phyloP scores from a whole-genome alignment of 2,113 vertebrate species.

The Polypterus bichir region DNA sequence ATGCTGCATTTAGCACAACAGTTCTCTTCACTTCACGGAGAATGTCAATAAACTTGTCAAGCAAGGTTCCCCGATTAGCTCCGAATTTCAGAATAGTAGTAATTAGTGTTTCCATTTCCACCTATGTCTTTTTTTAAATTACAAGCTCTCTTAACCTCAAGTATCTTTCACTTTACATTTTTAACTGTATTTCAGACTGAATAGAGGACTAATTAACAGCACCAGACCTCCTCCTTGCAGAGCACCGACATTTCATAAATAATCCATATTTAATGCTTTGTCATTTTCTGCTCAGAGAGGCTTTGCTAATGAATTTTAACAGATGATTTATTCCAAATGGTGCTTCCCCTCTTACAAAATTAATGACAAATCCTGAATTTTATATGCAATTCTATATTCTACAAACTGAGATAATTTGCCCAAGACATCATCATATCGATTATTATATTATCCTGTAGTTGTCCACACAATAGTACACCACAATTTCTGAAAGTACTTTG shows the following conservation, averaged over 20 bases:
- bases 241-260: conserved; percentile 61
- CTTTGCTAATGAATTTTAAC: conserved; percentile 65
- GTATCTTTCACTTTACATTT: conserved; percentile 54
- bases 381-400: too few species aligned
- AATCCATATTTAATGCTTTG: conserved; percentile 67
- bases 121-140: conserved; percentile 46
- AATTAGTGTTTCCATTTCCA: conserved; percentile 56
- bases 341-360: neutral
- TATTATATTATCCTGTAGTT: too few species aligned
- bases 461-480: too few species aligned
- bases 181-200: conserved; percentile 57
- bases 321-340: conserved; percentile 48
- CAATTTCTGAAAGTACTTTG: too few species aligned
- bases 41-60: conserved; percentile 54
- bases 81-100: conserved; percentile 45
- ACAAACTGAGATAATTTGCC: too few species aligned
- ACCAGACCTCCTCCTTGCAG: conserved; percentile 48
- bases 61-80: conserved; percentile 44
- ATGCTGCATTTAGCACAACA: too few species aligned
- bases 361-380: too few species aligned
- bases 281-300: conserved; percentile 60
- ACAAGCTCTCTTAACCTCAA: conserved; percentile 43
- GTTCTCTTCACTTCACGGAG: conserved; percentile 30
- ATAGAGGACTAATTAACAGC: conserved; percentile 65
- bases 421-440: too few species aligned